phyloP scores from a whole-genome alignment of 2,797 vertebrate genomes.

The Anguilla anguilla region DNA sequence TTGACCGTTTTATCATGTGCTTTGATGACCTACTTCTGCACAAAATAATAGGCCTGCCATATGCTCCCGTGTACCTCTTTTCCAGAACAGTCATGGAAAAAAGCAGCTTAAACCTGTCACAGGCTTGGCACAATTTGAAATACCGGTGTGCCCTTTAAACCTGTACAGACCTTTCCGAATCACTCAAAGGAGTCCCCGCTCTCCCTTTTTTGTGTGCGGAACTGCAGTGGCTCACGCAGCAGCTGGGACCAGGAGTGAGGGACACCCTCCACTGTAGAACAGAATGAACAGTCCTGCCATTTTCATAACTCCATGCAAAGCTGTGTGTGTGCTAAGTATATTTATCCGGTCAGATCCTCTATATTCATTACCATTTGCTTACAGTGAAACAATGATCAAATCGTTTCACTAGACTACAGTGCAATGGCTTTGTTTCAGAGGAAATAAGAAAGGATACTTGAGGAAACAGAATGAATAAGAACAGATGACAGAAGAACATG shows the following conservation, averaged over 20 bases:
- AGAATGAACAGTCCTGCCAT: not conserved
- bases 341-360: not conserved
- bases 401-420: not conserved
- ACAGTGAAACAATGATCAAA: not conserved
- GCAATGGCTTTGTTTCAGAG: not conserved
- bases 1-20: not conserved
- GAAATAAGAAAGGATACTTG: not conserved
- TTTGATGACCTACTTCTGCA: not conserved
- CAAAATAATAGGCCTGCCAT: not conserved
- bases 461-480: not conserved
- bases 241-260: not conserved
- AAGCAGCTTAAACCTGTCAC: not conserved
- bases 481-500: not conserved
- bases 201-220: not conserved
- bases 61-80: not conserved
- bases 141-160: not conserved
- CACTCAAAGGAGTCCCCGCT: not conserved
- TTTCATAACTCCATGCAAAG: not conserved
- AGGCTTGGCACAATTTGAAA: not conserved
- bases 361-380: not conserved
- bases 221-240: not conserved
- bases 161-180: not conserved
- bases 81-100: not conserved
- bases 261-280: not conserved
- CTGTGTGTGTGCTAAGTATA: not conserved